Percentiles rank a stretch among this genome's conserved stretches.
Evolutionary conservation across 2,113 vertebrate species (phyloP).

Genomic region (Felis chaus): DNA sequence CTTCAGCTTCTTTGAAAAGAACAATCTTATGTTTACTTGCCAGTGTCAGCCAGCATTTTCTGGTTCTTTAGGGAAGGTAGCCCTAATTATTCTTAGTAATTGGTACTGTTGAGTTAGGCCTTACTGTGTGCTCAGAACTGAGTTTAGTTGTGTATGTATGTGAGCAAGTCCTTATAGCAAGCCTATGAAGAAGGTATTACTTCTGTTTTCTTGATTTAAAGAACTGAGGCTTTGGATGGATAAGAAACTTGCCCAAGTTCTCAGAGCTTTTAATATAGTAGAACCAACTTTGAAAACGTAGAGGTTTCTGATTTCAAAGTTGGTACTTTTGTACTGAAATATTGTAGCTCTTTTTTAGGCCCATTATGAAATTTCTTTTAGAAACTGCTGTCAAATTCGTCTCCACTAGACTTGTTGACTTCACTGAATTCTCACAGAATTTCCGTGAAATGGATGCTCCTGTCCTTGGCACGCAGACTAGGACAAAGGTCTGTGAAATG

Average conservation of each 20-base stretch:
- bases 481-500: neutral
- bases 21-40: neutral
- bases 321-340: neutral
- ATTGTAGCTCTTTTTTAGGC: neutral
- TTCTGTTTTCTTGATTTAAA: conserved; percentile 5
- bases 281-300: neutral
- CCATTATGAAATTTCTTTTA: conserved; percentile 13
- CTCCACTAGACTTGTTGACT: neutral
- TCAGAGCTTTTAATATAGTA: neutral
- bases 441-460: conserved; percentile 7
- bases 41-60: neutral
- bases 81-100: conserved; percentile 2
- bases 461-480: neutral
- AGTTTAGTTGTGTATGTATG: neutral
- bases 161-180: conserved; percentile 15
- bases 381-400: neutral
- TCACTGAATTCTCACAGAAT: neutral
- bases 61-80: neutral
- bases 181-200: neutral
- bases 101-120: neutral
- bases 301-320: neutral
- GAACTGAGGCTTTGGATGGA: neutral
- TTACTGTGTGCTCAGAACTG: neutral
- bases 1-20: neutral
- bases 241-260: neutral